A percentile compares a stretch with the other conserved stretches of the same genome.
Conservation (phyloP, 2,888 invertebrate species). For the Melieria crassipennis region DNA sequence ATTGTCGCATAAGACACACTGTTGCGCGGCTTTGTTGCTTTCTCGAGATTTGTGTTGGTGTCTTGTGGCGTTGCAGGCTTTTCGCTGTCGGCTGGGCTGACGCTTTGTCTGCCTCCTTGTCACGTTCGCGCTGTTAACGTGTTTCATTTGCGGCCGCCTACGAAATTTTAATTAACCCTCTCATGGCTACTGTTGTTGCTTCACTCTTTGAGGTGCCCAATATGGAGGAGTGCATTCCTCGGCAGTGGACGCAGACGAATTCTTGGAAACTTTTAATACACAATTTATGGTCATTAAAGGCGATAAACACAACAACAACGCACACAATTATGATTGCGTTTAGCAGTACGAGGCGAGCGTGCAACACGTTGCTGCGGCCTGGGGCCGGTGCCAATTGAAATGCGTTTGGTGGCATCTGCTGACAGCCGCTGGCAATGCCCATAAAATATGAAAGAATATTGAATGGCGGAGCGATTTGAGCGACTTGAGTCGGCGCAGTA, state of each 20-base stretch:
- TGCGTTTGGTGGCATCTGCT: background rate
- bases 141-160: slow-evolving; percentile 55
- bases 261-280: slow-evolving; percentile 58
- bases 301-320: slow-evolving; percentile 41
- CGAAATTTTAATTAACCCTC: slow-evolving; percentile 60
- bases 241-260: slow-evolving; percentile 38
- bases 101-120: slow-evolving; percentile 50
- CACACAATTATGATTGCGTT: slow-evolving; percentile 55
- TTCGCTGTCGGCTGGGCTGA: background rate
- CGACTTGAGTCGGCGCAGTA: too few species aligned
- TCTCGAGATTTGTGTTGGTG: too few species aligned
- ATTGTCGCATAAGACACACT: too few species aligned
- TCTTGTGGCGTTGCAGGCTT: too few species aligned
- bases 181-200: slow-evolving; percentile 20
- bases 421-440: slow-evolving; percentile 6
- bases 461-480: slow-evolving; percentile 2
- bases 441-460: slow-evolving; percentile 2
- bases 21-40: too few species aligned
- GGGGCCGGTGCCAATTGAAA: background rate
- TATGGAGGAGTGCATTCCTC: background rate
- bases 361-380: background rate
- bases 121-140: slow-evolving; percentile 64
- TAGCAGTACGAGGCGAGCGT: background rate
- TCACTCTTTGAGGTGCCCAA: slow-evolving; percentile 25
- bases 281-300: slow-evolving; percentile 63